Evolutionary conservation across 2,888 invertebrate genomes (phyloP), one percentile per base, ranked within the genome.

Genomic region (Hirtodrosophila trivittata): DNA sequence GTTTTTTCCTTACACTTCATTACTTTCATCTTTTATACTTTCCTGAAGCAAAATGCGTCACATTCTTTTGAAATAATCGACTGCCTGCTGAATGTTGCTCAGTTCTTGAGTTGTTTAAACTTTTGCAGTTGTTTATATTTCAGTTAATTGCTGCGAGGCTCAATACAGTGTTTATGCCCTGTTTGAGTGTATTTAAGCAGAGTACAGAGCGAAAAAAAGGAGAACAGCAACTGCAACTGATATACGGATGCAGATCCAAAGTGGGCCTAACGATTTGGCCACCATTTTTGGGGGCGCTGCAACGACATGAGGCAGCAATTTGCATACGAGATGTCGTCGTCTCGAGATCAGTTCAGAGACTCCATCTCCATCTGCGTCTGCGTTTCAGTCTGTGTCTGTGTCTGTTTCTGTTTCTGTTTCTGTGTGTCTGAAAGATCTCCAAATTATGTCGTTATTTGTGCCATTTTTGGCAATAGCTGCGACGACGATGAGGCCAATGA

Each of bases 371-470:
- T 33, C n/a, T 25, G 3, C 4, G 33, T 12, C 58, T 46, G 21
- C 8, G 32, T 43, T 18, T 46, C 10, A 9, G 35, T 33, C 28
- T 58, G 51, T 18, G 68, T 50, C 54, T 57, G 49, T 33, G n/a
- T 18, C 10, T 18, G 3, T 38, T 8, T 9, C 4, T 38, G 1
- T 38, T 18, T 38, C 9, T 38, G 1, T 38, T 5, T 38, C 7
- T 38, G 9, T 28, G 50, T 66, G 46, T 37, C 66, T 59, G 59
- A 28, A 26, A 62, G 68, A 85, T 87, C 81, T 76, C 65, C 86
- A 87, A 87, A 87, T 87, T 88, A 87, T 88, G 87, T 88, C 88
- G 88, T 87, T 87, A 88, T 77, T 84, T 77, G 84, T 86, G 86
- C 88, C 88, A 87, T 87, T 87, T 87, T 87, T 84, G 87, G 87